Conservation (phyloP, 2,888 invertebrate species). For the Eupithecia tripunctaria region DNA sequence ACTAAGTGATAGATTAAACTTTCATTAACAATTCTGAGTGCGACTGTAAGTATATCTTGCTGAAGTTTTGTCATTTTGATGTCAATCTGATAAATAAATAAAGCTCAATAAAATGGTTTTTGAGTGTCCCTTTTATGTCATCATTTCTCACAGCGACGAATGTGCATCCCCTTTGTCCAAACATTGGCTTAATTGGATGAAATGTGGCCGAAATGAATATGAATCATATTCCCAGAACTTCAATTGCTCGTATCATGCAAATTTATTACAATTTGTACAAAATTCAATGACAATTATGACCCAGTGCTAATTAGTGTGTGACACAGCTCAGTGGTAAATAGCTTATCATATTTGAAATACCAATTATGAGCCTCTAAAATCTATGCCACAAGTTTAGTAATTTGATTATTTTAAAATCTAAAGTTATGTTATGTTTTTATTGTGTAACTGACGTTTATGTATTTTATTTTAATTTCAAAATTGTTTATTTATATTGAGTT, state of each 20-base stretch:
- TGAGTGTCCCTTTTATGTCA: background rate
- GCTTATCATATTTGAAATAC: background rate
- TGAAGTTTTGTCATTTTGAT: too few relatives aligned
- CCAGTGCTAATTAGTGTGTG: constrained; percentile 24
- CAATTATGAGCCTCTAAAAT: background rate
- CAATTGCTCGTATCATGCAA: constrained; percentile 33
- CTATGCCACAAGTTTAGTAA: too few relatives aligned
- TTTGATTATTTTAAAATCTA: too few relatives aligned
- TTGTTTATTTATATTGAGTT: too few relatives aligned
- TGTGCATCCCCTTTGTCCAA: background rate
- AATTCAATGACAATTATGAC: constrained; percentile 37
- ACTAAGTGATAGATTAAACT: too few relatives aligned
- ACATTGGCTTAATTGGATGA: constrained; percentile 18
- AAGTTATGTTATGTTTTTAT: too few relatives aligned
- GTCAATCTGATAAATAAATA: too few relatives aligned
- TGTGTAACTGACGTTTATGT: too few relatives aligned
- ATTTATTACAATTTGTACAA: constrained; percentile 31
- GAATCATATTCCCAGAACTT: constrained; percentile 34
- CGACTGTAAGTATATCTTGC: too few relatives aligned
- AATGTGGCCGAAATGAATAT: constrained; percentile 32
- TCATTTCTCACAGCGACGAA: background rate
- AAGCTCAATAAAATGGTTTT: too few relatives aligned
- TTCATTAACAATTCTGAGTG: too few relatives aligned
- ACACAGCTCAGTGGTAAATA: background rate
- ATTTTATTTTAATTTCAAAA: too few relatives aligned